phyloP scores from a whole-genome alignment of 2,888 invertebrate genomes.

The Brachypalpus laphriformis region DNA sequence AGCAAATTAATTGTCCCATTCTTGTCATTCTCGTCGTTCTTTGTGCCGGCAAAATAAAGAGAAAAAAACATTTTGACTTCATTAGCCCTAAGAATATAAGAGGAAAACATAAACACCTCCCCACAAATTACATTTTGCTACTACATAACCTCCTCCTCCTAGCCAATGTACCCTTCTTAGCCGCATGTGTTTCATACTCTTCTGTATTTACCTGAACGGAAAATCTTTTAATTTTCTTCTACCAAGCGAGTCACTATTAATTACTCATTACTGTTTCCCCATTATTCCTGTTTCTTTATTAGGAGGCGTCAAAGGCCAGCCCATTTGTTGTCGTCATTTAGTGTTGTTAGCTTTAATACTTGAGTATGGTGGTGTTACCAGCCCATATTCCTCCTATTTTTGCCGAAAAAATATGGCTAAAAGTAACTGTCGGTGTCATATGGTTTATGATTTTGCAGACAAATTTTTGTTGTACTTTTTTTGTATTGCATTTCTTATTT shows the following conservation, averaged over 20 bases:
- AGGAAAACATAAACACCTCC: constrained; percentile 57
- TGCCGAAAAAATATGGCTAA: constrained; percentile 11
- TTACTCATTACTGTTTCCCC: constrained; percentile 67
- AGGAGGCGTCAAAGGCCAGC: constrained; percentile 48
- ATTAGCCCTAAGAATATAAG: constrained; percentile 55
- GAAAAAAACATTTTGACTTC: constrained; percentile 62
- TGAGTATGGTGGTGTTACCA: neutral
- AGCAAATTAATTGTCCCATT: constrained; percentile 45
- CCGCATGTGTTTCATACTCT: too few species aligned
- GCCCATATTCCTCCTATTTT: constrained; percentile 6
- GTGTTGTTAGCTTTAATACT: neutral
- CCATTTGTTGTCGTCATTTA: constrained; percentile 42
- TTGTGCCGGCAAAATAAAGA: constrained; percentile 14
- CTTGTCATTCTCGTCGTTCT: constrained; percentile 53
- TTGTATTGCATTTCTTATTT: neutral
- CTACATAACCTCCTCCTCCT: neutral
- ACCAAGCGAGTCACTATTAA: constrained; percentile 57
- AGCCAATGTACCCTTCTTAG: neutral
- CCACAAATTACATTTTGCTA: constrained; percentile 60
- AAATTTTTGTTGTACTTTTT: neutral
- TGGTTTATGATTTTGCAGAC: neutral
- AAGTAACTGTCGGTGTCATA: constrained; percentile 10
- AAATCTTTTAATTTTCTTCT: constrained; percentile 54
- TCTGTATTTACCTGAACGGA: neutral
- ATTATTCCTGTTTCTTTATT: constrained; percentile 68